Conservation (phyloP, 2,113 vertebrate species). For the Sialia sialis region DNA sequence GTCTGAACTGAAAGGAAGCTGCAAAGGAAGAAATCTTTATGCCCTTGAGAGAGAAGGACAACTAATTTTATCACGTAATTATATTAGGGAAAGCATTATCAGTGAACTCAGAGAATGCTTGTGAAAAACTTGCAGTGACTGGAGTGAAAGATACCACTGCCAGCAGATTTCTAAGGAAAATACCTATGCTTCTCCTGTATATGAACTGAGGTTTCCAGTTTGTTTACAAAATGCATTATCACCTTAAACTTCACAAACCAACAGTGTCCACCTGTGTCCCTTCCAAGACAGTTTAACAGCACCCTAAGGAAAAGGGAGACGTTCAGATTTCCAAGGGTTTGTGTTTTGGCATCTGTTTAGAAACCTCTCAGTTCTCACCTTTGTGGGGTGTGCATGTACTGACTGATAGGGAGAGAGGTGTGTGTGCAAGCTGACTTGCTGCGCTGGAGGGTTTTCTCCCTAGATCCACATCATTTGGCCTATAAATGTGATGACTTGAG, state of each 20-base stretch:
- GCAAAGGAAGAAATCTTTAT: not conserved
- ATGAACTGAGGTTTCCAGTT: not conserved
- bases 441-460: not conserved
- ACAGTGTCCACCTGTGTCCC: not conserved
- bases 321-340: not conserved
- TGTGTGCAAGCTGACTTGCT: not conserved
- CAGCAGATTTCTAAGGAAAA: not conserved
- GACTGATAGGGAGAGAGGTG: not conserved
- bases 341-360: not conserved
- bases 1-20: not conserved
- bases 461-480: not conserved
- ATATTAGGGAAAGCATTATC: conserved; percentile 5
- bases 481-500: not conserved
- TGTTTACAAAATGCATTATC: not conserved
- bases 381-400: not conserved
- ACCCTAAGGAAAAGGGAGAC: not conserved
- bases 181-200: not conserved
- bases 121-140: not conserved
- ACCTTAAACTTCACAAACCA: not conserved
- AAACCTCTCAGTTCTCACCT: not conserved
- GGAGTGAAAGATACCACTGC: not conserved
- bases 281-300: not conserved
- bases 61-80: conserved; percentile 26
- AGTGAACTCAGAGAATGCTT: not conserved
- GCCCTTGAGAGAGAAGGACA: conserved; percentile 9